These are phyloP conservation scores for Gryon sp. DNA, from an alignment of 1,140 invertebrate species.

Conservation along the genomic window DNA sequence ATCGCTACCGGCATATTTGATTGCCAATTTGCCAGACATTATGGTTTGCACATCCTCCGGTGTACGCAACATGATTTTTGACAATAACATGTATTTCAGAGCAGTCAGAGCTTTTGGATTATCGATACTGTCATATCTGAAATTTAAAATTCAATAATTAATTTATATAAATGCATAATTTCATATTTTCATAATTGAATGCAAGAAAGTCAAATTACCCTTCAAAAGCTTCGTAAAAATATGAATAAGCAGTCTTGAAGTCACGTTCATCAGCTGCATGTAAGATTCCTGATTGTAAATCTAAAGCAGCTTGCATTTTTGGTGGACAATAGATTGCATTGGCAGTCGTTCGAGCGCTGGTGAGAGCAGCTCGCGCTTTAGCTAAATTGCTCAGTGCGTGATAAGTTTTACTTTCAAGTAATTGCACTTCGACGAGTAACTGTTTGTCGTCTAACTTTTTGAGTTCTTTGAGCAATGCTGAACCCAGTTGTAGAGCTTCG, in stretches of 20 bases:
- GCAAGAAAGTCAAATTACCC: slow-evolving; percentile 79
- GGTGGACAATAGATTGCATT: slow-evolving; percentile 99
- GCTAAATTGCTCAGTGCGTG: slow-evolving; percentile 98
- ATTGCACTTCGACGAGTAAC: slow-evolving; percentile 96
- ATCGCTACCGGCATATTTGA: slow-evolving; percentile 97
- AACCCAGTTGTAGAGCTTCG: slow-evolving; percentile 91
- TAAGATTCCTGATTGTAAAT: slow-evolving; percentile 98
- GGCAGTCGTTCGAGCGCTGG: slow-evolving; percentile 98
- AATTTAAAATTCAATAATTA: too few species aligned
- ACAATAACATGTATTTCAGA: slow-evolving; percentile 99
- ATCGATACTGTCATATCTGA: slow-evolving; percentile 94
- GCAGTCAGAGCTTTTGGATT: slow-evolving; percentile 94
- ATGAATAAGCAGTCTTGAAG: slow-evolving; percentile 99
- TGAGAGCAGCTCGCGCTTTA: slow-evolving; percentile 97
- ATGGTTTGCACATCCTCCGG: slow-evolving; percentile 98
- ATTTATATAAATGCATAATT: too few species aligned
- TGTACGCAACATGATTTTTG: slow-evolving; percentile 98
- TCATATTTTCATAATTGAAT: background rate
- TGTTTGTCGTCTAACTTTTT: slow-evolving; percentile 99
- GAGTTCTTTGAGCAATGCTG: slow-evolving; percentile 93
- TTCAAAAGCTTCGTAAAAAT: slow-evolving; percentile 99
- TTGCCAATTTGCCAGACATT: slow-evolving; percentile 96
- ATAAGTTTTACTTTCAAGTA: slow-evolving; percentile 99
- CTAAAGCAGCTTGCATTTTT: slow-evolving; percentile 97
- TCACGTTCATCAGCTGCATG: slow-evolving; percentile 99